Evolutionary conservation across 2,888 invertebrate genomes (phyloP), one percentile per base, ranked within the genome.

Genomic region (Esperia sulphurella): DNA sequence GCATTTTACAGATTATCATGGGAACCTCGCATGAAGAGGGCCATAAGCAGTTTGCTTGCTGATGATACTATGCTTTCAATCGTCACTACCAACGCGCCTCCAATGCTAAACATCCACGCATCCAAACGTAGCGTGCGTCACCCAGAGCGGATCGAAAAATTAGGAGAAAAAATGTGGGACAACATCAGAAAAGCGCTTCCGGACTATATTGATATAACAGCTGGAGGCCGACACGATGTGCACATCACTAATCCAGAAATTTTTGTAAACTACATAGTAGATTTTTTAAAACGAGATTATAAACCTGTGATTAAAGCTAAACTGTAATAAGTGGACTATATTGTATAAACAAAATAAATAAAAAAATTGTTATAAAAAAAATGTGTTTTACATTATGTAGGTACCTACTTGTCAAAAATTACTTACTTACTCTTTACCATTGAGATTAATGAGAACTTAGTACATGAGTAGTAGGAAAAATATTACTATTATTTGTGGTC

Each of bases 221-320:
- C 92, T 0, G 60, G 68, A 0, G 93, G 92, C 0, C 77, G 83
- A 50, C 93, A 93, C 53, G 92, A 93, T 60, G 81, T 92, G 9
- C 93, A 93, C 60, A 86, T 90, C 45, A 90, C 89, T 45, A 65
- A 83, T 53, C 91, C 92, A 4, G 89, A 91, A 55, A 58, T 63
- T 10, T 75, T 92, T 12, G 88, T 81, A 1, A 63, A 71, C 0
- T 50, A 73, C 51, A 61, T 91, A 41, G 54, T 57, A 1, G 58
- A 71, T 8, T 89, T 87, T 67, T 66, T 91, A 3, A 61, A 63
- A 3, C 21, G 8, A 14, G 33, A 43, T 33, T 7, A 1, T 14
- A 43, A 14, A n/a, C 9, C 8, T 30, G 30, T 1, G 3, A 10
- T 29, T 21, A 57, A 42, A 29, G 54, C 35, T 1, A 43, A 43